Conservation (phyloP, 2,113 vertebrate genomes). For the Oreotragus oreotragus region DNA sequence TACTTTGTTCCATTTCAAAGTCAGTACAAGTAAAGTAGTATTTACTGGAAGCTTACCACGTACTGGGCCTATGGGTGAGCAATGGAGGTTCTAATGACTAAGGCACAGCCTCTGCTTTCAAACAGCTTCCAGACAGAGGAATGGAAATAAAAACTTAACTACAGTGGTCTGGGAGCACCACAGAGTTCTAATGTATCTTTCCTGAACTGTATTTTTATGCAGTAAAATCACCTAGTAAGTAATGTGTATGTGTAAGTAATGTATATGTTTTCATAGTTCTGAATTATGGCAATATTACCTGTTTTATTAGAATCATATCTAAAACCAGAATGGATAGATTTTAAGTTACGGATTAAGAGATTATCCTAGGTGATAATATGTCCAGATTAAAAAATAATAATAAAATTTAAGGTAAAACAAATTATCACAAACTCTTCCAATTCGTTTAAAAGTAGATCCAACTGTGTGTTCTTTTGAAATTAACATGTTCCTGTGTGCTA, state of each 20-base stretch:
- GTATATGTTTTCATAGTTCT: neutral
- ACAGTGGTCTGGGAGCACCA: neutral
- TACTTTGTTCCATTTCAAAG: neutral
- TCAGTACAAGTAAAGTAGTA: neutral
- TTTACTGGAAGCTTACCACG: neutral
- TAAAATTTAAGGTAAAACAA: neutral
- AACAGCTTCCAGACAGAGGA: neutral
- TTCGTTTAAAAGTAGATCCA: neutral
- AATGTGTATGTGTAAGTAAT: neutral
- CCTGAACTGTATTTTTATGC: neutral
- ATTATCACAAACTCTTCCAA: neutral
- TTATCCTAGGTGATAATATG: neutral
- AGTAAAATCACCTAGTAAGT: neutral
- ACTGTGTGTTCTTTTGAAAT: neutral
- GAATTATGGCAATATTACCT: neutral
- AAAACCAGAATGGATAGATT: neutral
- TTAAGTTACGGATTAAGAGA: neutral
- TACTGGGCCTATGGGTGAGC: neutral
- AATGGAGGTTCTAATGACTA: neutral
- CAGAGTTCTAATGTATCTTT: neutral
- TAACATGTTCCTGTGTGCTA: neutral
- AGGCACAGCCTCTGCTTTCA: neutral
- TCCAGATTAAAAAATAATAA: neutral
- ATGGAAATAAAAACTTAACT: neutral
- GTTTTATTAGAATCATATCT: neutral